These are phyloP conservation scores for Nesometra sesokonis DNA, from an alignment of 35 echinoderm and acorn worm genomes.

Conservation along the genomic window DNA sequence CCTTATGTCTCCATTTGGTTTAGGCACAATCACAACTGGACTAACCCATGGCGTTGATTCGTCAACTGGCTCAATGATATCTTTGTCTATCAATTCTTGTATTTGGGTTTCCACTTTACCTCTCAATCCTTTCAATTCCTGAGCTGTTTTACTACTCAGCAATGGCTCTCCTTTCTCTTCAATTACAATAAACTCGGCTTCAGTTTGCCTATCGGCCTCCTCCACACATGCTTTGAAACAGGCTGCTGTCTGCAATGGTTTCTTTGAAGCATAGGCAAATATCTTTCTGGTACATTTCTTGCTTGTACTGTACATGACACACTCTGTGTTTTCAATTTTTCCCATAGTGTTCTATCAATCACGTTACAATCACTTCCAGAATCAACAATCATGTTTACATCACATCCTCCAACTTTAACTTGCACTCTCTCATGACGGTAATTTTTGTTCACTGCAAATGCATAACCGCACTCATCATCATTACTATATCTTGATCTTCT, in stretches of 20 bases:
- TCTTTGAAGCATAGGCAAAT: slow-evolving; percentile 6
- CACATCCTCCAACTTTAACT: too few relatives aligned
- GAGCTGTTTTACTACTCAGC: not conserved
- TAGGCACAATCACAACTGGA: too few relatives aligned
- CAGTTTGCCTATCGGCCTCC: not conserved
- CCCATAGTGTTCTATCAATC: slow-evolving; percentile 26
- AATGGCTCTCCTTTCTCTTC: not conserved
- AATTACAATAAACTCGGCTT: not conserved
- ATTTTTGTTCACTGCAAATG: too few relatives aligned
- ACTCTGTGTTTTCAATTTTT: slow-evolving; percentile 18
- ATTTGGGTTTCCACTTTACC: slow-evolving; percentile 42
- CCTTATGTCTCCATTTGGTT: too few relatives aligned
- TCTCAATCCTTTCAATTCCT: slow-evolving; percentile 9
- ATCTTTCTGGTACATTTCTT: slow-evolving; percentile 32
- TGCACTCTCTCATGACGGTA: too few relatives aligned
- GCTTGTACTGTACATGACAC: slow-evolving; percentile 36
- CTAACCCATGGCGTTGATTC: slow-evolving; percentile 10
- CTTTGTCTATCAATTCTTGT: slow-evolving; percentile 11
- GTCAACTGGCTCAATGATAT: slow-evolving; percentile 29
- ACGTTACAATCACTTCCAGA: too few relatives aligned
- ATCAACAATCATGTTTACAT: too few relatives aligned
- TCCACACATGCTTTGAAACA: not conserved
- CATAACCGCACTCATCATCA: too few relatives aligned
- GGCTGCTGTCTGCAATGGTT: slow-evolving; percentile 14
- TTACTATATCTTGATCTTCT: too few relatives aligned